Conservation (phyloP, 1,140 invertebrate genomes). For the Apis dorsata region DNA sequence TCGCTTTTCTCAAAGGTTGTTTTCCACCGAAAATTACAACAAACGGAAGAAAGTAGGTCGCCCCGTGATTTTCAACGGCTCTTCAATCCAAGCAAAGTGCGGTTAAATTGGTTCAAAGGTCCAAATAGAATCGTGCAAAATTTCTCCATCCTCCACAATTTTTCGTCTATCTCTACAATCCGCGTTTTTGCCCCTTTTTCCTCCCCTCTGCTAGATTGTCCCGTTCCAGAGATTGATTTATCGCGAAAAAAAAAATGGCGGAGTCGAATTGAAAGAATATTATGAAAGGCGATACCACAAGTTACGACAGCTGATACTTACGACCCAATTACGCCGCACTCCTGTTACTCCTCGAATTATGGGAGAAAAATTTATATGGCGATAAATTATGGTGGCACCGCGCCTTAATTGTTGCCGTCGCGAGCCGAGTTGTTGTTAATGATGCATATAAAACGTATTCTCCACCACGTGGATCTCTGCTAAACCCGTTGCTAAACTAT, state of each 20-base stretch:
- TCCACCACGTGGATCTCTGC: background rate
- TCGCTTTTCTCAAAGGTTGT: background rate
- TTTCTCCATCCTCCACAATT: background rate
- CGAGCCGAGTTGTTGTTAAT: conserved; percentile 7
- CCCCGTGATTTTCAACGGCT: background rate
- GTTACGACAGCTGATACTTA: conserved; percentile 6
- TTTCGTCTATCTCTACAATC: background rate
- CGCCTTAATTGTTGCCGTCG: conserved; percentile 47
- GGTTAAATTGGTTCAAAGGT: background rate
- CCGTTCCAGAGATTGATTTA: conserved; percentile 21
- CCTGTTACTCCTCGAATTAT: conserved; percentile 6
- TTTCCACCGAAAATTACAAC: background rate
- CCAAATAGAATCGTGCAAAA: background rate
- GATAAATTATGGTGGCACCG: conserved; percentile 48
- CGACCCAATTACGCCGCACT: conserved; percentile 20
- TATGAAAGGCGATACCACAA: conserved; percentile 18
- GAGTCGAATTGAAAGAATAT: background rate
- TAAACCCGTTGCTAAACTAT: background rate
- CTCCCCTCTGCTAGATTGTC: too few relatives aligned
- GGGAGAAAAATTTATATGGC: conserved; percentile 50
- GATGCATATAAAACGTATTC: conserved; percentile 21
- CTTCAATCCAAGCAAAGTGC: background rate
- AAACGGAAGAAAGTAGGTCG: background rate
- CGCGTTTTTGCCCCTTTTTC: background rate
- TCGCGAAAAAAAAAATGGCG: background rate